Evolutionary conservation across 2,888 invertebrate species (phyloP).

Genomic region (Mechanitis mazaeus): DNA sequence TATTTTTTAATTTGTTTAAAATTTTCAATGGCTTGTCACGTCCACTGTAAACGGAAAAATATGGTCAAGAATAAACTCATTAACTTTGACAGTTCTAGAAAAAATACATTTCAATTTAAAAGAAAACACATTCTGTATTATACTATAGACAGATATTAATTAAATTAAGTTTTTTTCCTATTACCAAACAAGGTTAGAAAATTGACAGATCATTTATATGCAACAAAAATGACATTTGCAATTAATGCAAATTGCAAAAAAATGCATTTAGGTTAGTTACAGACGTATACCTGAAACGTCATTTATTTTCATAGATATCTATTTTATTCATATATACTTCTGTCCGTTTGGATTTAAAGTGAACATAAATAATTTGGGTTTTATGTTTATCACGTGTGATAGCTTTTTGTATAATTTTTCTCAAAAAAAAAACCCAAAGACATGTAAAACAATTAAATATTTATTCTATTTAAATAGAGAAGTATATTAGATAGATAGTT

Average conservation of each 20-base stretch:
- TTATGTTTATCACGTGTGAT: no score
- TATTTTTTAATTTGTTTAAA: slow-evolving; percentile 20
- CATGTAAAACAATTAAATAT: no score
- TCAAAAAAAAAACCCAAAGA: no score
- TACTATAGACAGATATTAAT: not conserved
- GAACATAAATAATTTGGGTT: no score
- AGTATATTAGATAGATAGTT: no score
- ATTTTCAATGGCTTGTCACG: slow-evolving; percentile 39
- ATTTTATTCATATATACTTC: not conserved
- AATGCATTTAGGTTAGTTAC: slow-evolving; percentile 1
- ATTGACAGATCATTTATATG: slow-evolving; percentile 31
- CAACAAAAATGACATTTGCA: slow-evolving; percentile 12
- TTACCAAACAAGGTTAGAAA: slow-evolving; percentile 34
- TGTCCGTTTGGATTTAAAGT: no score
- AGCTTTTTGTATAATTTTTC: no score
- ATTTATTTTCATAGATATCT: not conserved
- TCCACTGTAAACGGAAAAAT: slow-evolving; percentile 30
- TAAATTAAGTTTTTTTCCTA: slow-evolving; percentile 8
- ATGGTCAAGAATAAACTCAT: not conserved
- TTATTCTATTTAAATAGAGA: no score
- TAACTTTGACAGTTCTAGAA: not conserved
- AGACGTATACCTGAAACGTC: not conserved
- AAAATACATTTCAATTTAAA: not conserved
- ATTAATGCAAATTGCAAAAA: slow-evolving; percentile 26
- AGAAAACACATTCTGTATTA: not conserved